Evolutionary conservation across 30 jellyfish, hydroid and myxozoan species (phyloP).

Genomic region (Turritopsis rubra): DNA sequence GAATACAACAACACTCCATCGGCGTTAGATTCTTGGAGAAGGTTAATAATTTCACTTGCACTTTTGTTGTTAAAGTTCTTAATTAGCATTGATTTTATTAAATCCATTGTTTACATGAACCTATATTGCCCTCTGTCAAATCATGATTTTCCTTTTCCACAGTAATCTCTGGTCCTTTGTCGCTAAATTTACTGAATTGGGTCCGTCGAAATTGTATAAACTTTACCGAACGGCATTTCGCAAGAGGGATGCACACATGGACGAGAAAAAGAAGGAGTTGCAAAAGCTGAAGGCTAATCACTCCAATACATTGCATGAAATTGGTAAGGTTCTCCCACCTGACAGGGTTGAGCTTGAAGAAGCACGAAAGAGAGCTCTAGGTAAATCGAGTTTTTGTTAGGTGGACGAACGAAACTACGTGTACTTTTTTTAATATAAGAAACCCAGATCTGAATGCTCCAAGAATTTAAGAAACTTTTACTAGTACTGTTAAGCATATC

Average conservation of each 20-base stretch:
- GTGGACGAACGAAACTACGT: no score
- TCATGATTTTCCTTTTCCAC: neutral
- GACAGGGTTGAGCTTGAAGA: slow-evolving; percentile 64
- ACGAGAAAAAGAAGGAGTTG: slow-evolving; percentile 50
- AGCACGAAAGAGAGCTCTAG: slow-evolving; percentile 74
- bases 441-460: no score
- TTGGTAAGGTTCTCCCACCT: slow-evolving; percentile 46
- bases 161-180: slow-evolving; percentile 96
- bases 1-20: slow-evolving; percentile 30
- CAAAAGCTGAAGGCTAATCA: slow-evolving; percentile 35
- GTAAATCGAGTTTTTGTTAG: no score
- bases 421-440: no score
- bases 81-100: neutral
- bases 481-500: no score
- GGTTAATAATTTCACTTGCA: slow-evolving; percentile 26
- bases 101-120: neutral
- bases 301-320: slow-evolving; percentile 26
- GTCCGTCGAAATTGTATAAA: slow-evolving; percentile 66
- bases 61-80: neutral
- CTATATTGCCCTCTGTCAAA: no score
- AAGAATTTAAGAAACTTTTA: no score
- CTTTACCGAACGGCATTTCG: slow-evolving; percentile 77
- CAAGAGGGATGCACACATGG: slow-evolving; percentile 68
- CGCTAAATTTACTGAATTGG: slow-evolving; percentile 80
- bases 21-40: slow-evolving; percentile 67